Percentiles rank a stretch among this genome's conserved stretches.
Evolutionary conservation across 2,113 vertebrate genomes (phyloP).

Genomic region (Perca fluviatilis): DNA sequence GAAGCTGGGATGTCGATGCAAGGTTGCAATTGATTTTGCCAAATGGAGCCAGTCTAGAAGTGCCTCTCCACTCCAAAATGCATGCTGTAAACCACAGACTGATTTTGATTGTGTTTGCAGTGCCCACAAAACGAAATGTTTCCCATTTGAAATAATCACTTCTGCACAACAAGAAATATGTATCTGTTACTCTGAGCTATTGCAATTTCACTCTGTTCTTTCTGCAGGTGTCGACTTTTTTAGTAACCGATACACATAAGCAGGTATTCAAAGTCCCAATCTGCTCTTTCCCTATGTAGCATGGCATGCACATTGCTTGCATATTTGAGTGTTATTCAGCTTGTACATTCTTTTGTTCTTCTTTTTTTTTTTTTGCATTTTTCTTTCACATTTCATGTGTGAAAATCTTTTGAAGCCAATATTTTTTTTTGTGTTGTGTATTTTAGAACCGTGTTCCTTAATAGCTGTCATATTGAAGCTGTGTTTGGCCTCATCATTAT

Average conservation of each 20-base stretch:
- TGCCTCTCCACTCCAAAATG: too few species aligned
- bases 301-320: neutral
- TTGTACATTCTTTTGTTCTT: neutral
- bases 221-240: constrained; percentile 36
- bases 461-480: constrained; percentile 25
- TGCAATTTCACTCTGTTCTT: constrained; percentile 27
- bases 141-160: neutral
- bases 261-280: constrained; percentile 61
- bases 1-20: neutral
- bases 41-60: neutral
- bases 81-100: neutral
- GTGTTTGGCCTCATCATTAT: constrained; percentile 19
- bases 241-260: constrained; percentile 41
- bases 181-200: neutral
- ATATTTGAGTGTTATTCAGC: neutral
- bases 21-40: neutral
- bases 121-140: neutral
- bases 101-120: constrained; percentile 4
- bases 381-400: constrained; percentile 5
- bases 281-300: neutral
- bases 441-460: constrained; percentile 20
- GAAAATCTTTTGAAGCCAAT: constrained; percentile 1
- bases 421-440: neutral
- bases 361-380: neutral
- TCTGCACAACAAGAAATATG: neutral